Evolutionary conservation across 2,888 invertebrate genomes (phyloP).

Genomic region (Drosophila infuscata): DNA sequence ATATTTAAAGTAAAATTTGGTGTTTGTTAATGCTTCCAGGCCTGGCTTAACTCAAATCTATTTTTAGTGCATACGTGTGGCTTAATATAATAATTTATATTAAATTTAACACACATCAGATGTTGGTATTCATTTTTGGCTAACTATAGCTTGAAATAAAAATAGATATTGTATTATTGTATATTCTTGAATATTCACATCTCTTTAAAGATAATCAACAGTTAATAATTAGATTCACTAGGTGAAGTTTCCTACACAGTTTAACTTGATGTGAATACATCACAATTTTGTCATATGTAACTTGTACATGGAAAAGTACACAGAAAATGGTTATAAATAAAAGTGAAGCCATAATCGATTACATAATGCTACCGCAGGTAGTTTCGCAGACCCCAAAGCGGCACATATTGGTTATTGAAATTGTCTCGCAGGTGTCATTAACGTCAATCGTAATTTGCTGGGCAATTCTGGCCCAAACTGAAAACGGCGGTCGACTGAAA

Average conservation of each 20-base stretch:
- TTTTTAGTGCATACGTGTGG: background rate
- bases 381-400: conserved; percentile 58
- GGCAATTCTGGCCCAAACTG: conserved; percentile 20
- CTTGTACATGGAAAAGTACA: background rate
- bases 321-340: conserved; percentile 17
- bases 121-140: background rate
- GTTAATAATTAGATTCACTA: background rate
- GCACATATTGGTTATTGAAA: conserved; percentile 78
- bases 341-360: conserved; percentile 57
- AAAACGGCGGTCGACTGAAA: background rate
- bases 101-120: background rate
- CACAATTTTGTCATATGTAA: background rate
- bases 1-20: background rate
- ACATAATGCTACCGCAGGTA: conserved; percentile 42
- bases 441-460: conserved; percentile 65
- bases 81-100: background rate
- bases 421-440: conserved; percentile 82
- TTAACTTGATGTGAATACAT: background rate
- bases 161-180: background rate
- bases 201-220: background rate
- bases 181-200: background rate
- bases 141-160: background rate
- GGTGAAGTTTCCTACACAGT: background rate
- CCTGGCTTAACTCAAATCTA: background rate
- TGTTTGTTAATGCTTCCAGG: background rate